Percentiles rank a stretch among this genome's conserved stretches.
Evolutionary conservation across 2,113 vertebrate species (phyloP).

Genomic region (Labeo rohita): DNA sequence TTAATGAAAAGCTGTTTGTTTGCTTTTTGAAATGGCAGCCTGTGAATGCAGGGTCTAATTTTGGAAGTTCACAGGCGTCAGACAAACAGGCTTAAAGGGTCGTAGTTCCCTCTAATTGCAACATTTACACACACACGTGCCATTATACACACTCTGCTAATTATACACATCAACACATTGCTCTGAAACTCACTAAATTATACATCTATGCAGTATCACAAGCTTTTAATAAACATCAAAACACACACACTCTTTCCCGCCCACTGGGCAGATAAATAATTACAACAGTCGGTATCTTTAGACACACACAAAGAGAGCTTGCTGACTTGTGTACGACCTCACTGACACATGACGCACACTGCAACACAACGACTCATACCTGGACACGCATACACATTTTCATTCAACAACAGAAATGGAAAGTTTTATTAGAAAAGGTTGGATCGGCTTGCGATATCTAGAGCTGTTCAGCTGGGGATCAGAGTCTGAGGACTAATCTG

Average conservation of each 20-base stretch:
- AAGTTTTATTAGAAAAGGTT: constrained; percentile 12
- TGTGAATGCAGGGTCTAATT: constrained; percentile 13
- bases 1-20: neutral
- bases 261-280: constrained; percentile 31
- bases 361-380: neutral
- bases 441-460: neutral
- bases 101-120: constrained; percentile 16
- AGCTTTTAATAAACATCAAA: constrained; percentile 45
- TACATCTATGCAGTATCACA: constrained; percentile 45
- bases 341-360: neutral
- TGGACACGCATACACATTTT: neutral
- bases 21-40: neutral
- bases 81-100: constrained; percentile 26
- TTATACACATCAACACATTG: constrained; percentile 31
- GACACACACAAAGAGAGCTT: neutral
- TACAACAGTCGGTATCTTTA: neutral
- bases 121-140: constrained; percentile 6
- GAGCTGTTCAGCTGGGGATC: constrained; percentile 17
- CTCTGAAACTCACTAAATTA: constrained; percentile 31
- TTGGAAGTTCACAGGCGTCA: neutral
- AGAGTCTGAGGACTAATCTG: constrained; percentile 24
- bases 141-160: constrained; percentile 7
- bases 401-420: neutral
- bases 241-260: neutral
- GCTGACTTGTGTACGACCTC: neutral